Conservation (phyloP, 2,888 invertebrate genomes). For the Lasioglossum zephyrum region DNA sequence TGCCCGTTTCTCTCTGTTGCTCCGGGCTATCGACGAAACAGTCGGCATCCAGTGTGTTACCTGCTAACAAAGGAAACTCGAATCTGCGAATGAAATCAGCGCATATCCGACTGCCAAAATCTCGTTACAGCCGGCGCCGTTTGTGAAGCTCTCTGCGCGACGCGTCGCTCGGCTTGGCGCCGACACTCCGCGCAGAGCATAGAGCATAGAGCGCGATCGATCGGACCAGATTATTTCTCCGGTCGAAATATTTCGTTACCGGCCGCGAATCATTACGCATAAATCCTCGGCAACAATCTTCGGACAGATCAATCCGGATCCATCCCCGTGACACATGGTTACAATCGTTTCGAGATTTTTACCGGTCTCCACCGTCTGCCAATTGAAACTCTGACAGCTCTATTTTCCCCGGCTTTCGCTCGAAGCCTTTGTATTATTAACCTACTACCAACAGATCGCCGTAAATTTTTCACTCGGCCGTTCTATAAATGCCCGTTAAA, state of each 20-base stretch:
- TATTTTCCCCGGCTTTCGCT: background rate
- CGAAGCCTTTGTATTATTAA: background rate
- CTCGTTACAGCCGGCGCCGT: conserved; percentile 27
- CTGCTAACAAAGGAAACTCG: conserved; percentile 35
- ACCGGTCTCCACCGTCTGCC: background rate
- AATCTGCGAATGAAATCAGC: conserved; percentile 44
- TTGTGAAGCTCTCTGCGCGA: conserved; percentile 2
- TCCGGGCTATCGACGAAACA: conserved; percentile 21
- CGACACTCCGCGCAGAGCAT: background rate
- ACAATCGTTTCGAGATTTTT: background rate
- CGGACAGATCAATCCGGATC: background rate
- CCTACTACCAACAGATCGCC: background rate
- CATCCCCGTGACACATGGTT: background rate
- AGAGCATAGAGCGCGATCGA: conserved; percentile 11
- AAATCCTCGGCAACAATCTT: background rate
- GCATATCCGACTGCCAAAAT: conserved; percentile 42
- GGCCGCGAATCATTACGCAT: background rate
- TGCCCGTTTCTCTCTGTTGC: conserved; percentile 12
- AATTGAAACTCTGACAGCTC: background rate
- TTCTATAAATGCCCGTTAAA: background rate
- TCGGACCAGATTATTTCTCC: background rate
- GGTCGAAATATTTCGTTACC: background rate
- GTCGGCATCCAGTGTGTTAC: conserved; percentile 21
- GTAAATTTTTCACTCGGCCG: background rate
- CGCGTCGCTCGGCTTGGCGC: background rate